Evolutionary conservation across 30 jellyfish, hydroid and myxozoan species (phyloP), one percentile per base, ranked within the genome.

Genomic region (Pseudorhiza aurosa): DNA sequence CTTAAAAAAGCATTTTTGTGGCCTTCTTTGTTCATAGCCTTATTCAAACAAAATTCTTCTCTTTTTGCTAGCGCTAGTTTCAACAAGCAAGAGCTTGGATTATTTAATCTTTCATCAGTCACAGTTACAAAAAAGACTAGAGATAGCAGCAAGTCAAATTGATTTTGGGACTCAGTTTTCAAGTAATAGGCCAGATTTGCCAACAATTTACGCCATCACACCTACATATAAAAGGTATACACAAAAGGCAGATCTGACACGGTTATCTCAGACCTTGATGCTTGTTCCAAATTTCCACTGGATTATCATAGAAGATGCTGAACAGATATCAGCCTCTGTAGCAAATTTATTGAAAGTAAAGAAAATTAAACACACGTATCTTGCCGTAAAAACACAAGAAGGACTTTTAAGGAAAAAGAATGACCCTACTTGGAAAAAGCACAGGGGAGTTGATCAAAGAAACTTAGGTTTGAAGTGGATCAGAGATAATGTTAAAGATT

Each of bases 391-490:
- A 36, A 89, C 96, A 17, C 93, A 67, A 75, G 32, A 36, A 12
- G 84, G 64, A 12, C 68, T 82, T 35, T 18, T 14, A 58, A 56
- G 36, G 36, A 67, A 68, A 21, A 59, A 58, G 26, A 45, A 68
- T 57, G 95, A 89, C 43, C 94, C 94, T 5, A 63, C 75, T 2
- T 82, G 94, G 93, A 82, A 33, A 21, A 82, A 83, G 53, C 97
- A 89, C 50, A 60, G 97, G 45, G 97, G 97, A 14, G 93, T 89
- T 5, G 97, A 89, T 28, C 97, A 89, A 31, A 67, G 97, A 37
- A 89, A 89, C 75, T 77, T 53, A 49, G 97, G 84, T 2, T 55
- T 89, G 70, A 45, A 42, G 28, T 89, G 97, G 97, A 64, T 89
- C 29, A 70, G 97, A 51, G 63, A 63, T 18, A 59, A 89, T 26